Conservation (phyloP, 2,113 vertebrate genomes). For the Panurus biarmicus region DNA sequence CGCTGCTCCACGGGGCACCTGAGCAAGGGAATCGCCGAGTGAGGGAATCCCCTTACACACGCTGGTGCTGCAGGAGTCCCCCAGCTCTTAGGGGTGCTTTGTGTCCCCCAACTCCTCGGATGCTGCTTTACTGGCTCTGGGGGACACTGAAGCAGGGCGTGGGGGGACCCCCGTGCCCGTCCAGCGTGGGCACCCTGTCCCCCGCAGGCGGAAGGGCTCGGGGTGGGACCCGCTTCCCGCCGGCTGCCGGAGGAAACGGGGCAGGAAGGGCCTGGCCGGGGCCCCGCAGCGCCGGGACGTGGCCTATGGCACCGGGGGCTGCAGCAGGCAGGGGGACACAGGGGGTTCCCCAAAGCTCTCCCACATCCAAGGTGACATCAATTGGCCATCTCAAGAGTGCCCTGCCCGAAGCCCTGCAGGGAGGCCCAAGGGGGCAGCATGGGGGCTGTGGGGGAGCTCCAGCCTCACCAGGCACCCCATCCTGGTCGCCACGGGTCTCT, state of each 20-base stretch:
- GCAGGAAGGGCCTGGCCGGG: slow-evolving; percentile 42
- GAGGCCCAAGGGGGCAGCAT: not conserved
- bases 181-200: not conserved
- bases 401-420: accelerated
- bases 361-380: accelerated
- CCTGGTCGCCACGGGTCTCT: not conserved
- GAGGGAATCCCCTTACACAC: accelerated
- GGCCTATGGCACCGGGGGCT: not conserved
- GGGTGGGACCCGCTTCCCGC: slow-evolving; percentile 26
- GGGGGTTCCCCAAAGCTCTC: not conserved
- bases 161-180: not conserved
- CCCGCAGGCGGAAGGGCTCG: not conserved
- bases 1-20: accelerated
- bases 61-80: accelerated
- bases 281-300: not conserved
- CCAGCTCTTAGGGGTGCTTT: accelerated
- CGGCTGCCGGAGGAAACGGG: slow-evolving; percentile 31
- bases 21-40: not conserved
- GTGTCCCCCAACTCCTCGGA: not conserved
- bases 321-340: accelerated
- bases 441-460: not conserved
- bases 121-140: accelerated
- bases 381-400: accelerated
- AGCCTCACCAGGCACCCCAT: not conserved
- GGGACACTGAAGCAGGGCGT: accelerated